Evolutionary conservation across 2,113 vertebrate genomes (phyloP), one percentile per base, ranked within the genome.

Genomic region (Noctilio leporinus): DNA sequence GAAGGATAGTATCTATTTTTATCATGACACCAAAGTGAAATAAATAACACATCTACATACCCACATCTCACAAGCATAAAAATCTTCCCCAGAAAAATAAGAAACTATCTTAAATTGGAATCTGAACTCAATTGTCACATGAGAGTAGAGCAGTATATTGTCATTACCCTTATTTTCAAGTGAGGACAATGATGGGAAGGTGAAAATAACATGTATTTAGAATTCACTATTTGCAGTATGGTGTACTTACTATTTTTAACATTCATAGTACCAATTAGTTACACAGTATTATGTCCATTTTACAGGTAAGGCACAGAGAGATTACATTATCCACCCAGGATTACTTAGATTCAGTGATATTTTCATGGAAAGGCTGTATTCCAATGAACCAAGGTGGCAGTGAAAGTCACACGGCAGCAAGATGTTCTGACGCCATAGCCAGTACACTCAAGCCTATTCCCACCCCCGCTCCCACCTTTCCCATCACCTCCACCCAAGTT

Each of bases 1-100:
- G 69, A 94, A 95, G 51, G 84, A 84, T 51, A 67, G 65, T 69
- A 28, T 95, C 80, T 96, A 92, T 94, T 97, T 93, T 94, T 94
- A 57, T 86, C 82, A 53, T 95, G 92, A 83, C 80, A 40, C 80
- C 28, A 28, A 24, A 67, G 38, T 78, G 57, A 93, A 76, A 67
- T 83, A 94, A 87, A 78, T 53, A 55, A 64, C 45, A 64, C 16
- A 33, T 49, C n/a, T 57, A 45, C 4, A 47, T n/a, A 47, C 16
- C 43, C 35, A 65, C 33, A 65, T 84, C 43, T 85, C 86, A 67
- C 12, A 73, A 38, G n/a, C 64, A 86, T 83, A 75, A 80, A 94
- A 94, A 76, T 72, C 38, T 72, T 80, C 20, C 38, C 59, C 51
- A 26, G 24, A 70, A 92, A 73, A 30, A 55, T 76, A 38, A 91